Conservation (phyloP, 2,113 vertebrate genomes). For the Oncorhynchus tshawytscha region DNA sequence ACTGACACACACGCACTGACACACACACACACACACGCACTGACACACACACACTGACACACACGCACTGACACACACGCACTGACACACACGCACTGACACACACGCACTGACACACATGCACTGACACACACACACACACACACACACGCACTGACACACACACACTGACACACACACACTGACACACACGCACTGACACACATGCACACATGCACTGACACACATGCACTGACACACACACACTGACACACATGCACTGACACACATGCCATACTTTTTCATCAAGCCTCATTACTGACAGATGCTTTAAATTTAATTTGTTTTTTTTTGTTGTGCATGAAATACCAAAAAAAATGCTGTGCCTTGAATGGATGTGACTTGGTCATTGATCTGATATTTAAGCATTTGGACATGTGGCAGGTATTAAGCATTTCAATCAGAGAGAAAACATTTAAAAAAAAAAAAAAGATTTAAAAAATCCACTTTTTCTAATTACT, state of each 20-base stretch:
- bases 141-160: conserved; percentile 52
- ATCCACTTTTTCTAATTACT: conserved; percentile 73
- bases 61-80: conserved; percentile 1
- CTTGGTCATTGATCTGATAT: conserved; percentile 71
- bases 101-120: not conserved
- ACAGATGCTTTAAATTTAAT: conserved; percentile 56
- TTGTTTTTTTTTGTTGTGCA: conserved; percentile 17
- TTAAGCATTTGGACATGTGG: conserved; percentile 67
- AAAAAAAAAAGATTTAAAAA: conserved; percentile 56
- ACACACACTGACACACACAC: not conserved
- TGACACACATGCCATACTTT: conserved; percentile 14
- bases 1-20: not conserved
- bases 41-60: conserved; percentile 45
- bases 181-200: not conserved
- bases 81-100: conserved; percentile 10
- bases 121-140: conserved; percentile 17
- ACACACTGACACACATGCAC: not conserved
- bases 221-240: conserved; percentile 46
- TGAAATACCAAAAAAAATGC: conserved; percentile 35
- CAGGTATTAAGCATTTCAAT: conserved; percentile 65
- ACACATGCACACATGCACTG: conserved; percentile 2
- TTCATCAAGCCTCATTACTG: conserved; percentile 29
- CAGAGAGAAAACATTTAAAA: conserved; percentile 50
- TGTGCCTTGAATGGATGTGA: conserved; percentile 52
- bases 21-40: conserved; percentile 5